Base-by-base conservation (phyloP, 2,888 invertebrate species). In the Watsonalla cultraria region DNA sequence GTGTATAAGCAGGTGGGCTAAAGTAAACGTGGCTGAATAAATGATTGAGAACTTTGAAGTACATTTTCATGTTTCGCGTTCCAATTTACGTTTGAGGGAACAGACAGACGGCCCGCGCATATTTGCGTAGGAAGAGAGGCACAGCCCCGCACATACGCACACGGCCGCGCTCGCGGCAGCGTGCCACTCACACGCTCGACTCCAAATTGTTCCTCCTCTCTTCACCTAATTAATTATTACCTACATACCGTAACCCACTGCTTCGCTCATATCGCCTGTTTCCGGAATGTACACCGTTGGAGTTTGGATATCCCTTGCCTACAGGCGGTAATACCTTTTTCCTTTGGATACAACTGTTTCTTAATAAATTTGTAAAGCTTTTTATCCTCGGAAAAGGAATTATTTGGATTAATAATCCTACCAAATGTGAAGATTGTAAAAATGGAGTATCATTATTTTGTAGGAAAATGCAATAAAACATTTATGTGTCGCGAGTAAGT, bases 211-310 rank as follows among this genome's bases (percentile, higher is more conserved):
- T 64, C 57, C 54, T 69, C 65, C 65, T 66, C 61, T 67, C 66
- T 66, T 67, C 64, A 62, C 66, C 58, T 67, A 66, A 68, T 71
- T 68, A 70, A 71, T 68, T 65, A 66, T 60, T 68, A 66, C 60
- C 59, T 64, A 63, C 61, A 59, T 63, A 56, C 56, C 51, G 62
- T 55, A 45, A 59, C 56, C 59, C 53, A 54, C 52, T 52, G 59
- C 60, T 58, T 48, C 54, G 59, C 64, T 49, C 14, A 15, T 37
- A 39, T 49, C 37, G 49, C 37, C n/a, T 49, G 14, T 37, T 39
- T 37, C 48, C 49, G 49, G 49, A 49, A 49, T 39, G 49, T 49
- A 14, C 37, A 15, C 49, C 37, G 49, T 37, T 15, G 37, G 37
- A 49, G 37, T 37, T 49, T 37, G 49, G 37, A 7, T 39, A 39